Evolutionary conservation across 1,140 invertebrate species (phyloP), one percentile per base, ranked within the genome.

Genomic region (Spodoptera litura): DNA sequence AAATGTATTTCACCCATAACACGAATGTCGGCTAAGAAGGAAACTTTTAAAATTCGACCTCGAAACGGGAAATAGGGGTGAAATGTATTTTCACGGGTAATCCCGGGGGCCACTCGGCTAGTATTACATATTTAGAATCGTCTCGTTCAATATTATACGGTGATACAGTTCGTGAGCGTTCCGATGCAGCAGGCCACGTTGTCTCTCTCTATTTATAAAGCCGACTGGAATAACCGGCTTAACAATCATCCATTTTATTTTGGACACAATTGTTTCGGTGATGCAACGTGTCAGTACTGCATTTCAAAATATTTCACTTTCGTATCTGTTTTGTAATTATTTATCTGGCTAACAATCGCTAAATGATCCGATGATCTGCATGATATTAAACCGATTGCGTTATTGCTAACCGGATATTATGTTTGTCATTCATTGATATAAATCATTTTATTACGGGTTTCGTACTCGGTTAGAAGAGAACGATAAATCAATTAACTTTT

Each of bases 211-310:
- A 79, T 79, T 79, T 74, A 78, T 79, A 79, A 78, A 77, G 78
- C 80, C 68, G 72, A 80, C 78, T 78, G 80, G 52, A 80, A 76
- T 81, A 80, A 78, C 62, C 51, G 80, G 71, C 78, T 81, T 80
- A 79, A 78, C 82, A 78, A 79, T 80, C 72, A 73, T 78, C 78
- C 75, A 78, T 79, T 83, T 81, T 75, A 75, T 79, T 75, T 44
- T n/a, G 71, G 4, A 51, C 38, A 51, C 71, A 73, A 73, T 58
- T 38, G 68, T 71, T 71, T 71, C 52, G 15, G 68, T 71, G 56
- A 55, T 71, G 8, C 31, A 27, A 55, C 15, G 52, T 56, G 52
- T 70, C 25, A 20, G 20, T 20, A 52, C 62, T 70, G 27, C 53
- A 27, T 71, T 71, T 71, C 27, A 55, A 55, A 56, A 71, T 38